phyloP scores from a whole-genome alignment of 2,113 vertebrate genomes.

The Limnothrissa miodon region DNA sequence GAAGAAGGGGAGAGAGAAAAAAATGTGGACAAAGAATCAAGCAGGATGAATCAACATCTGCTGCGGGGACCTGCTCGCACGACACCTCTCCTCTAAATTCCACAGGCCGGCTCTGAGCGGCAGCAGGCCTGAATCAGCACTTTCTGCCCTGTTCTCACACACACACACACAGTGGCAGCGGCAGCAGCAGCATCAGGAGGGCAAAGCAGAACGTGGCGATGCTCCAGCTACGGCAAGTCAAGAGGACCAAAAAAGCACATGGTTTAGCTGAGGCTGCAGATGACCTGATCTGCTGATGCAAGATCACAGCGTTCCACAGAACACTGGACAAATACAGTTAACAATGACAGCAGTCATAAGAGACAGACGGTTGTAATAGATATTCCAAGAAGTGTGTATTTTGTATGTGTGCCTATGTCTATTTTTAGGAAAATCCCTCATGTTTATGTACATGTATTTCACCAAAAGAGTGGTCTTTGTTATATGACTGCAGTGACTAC shows the following conservation, averaged over 20 bases:
- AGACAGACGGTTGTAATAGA: background rate
- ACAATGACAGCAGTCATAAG: background rate
- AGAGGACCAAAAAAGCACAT: constrained; percentile 46
- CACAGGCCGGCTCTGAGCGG: constrained; percentile 55
- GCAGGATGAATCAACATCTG: constrained; percentile 59
- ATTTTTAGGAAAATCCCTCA: background rate
- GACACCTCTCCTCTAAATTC: constrained; percentile 69
- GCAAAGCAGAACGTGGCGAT: constrained; percentile 40
- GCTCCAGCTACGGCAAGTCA: constrained; percentile 43
- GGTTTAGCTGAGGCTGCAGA: background rate
- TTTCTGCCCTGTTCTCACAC: constrained; percentile 41
- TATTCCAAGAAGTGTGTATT: background rate
- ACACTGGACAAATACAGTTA: background rate
- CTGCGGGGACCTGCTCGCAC: constrained; percentile 51
- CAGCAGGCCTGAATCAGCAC: constrained; percentile 68
- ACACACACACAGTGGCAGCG: background rate
- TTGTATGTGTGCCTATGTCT: background rate
- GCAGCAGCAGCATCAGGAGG: constrained; percentile 15
- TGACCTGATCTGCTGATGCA: background rate
- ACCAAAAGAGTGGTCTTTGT: background rate
- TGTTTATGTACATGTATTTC: no score
- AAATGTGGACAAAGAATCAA: constrained; percentile 49
- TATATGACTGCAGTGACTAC: background rate
- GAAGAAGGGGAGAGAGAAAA: constrained; percentile 20
- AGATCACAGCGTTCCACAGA: background rate